These are phyloP conservation scores for Drosophila ogumai DNA, from an alignment of 1,140 invertebrate genomes.

Conservation along the genomic window DNA sequence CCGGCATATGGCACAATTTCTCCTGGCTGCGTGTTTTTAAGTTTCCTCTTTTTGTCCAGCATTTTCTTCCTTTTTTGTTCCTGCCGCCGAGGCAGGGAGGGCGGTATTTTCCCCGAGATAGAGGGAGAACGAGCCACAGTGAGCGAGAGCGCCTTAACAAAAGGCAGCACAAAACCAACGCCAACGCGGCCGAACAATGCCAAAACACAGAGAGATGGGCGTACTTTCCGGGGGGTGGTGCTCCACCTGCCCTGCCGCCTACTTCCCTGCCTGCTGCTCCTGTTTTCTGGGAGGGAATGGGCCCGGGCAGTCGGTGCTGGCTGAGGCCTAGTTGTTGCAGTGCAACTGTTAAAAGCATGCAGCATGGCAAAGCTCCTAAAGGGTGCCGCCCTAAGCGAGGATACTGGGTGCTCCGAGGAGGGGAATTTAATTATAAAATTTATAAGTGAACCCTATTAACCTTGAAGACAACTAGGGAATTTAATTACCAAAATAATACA, in stretches of 20 bases:
- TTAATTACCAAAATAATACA: too few species aligned
- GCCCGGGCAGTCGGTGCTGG: conserved; percentile 1
- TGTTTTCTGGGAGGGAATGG: conserved; percentile 3
- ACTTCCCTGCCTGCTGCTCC: neutral
- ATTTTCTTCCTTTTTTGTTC: conserved; percentile 3
- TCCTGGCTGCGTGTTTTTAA: conserved; percentile 17
- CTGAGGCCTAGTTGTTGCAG: conserved; percentile 49
- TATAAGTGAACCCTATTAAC: too few species aligned
- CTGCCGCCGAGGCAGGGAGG: neutral
- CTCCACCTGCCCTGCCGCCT: neutral
- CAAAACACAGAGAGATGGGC: conserved; percentile 45
- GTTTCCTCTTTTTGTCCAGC: conserved; percentile 7
- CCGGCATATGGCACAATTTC: conserved; percentile 82
- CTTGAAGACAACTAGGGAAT: too few species aligned
- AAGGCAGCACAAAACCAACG: conserved; percentile 67
- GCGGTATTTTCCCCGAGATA: neutral
- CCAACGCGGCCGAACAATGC: conserved; percentile 59
- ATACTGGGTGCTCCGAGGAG: conserved; percentile 1
- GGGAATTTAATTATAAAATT: neutral
- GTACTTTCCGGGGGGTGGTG: conserved; percentile 22
- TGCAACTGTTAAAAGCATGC: conserved; percentile 61
- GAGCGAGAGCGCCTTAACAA: conserved; percentile 45
- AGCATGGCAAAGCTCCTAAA: conserved; percentile 45
- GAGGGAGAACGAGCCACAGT: neutral
- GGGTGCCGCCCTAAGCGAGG: conserved; percentile 9